Percentiles rank a stretch among this genome's conserved stretches.
Conservation (phyloP, 2,888 invertebrate genomes). For the Eueremaeus valkanovi region DNA sequence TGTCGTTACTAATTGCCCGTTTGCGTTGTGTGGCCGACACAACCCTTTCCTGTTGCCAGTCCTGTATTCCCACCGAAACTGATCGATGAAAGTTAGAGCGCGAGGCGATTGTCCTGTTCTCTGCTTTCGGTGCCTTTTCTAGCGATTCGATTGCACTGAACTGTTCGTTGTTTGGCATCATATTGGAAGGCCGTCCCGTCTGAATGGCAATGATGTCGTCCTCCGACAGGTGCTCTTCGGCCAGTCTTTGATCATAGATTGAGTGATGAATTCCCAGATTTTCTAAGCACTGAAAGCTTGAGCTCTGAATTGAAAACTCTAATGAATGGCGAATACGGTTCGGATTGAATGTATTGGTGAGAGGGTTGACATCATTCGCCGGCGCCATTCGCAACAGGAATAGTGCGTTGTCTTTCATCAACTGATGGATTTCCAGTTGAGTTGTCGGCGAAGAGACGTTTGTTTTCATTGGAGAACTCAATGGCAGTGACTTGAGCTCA, state of each 20-base stretch:
- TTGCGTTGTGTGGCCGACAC: not conserved
- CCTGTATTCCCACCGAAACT: conserved; percentile 71
- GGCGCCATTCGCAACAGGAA: conserved; percentile 80
- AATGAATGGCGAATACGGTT: conserved; percentile 13
- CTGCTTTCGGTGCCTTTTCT: conserved; percentile 38
- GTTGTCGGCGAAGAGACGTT: conserved; percentile 51
- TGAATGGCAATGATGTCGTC: conserved; percentile 47
- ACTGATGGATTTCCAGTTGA: conserved; percentile 60
- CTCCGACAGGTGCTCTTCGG: conserved; percentile 47
- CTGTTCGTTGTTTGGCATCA: conserved; percentile 23
- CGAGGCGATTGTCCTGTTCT: conserved; percentile 49
- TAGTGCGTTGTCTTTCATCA: conserved; percentile 88
- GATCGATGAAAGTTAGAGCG: conserved; percentile 70
- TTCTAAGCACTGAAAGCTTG: conserved; percentile 60
- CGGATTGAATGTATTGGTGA: conserved; percentile 52
- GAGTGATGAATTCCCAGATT: conserved; percentile 55
- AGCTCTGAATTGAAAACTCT: conserved; percentile 43
- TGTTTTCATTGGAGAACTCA: conserved; percentile 44
- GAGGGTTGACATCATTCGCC: conserved; percentile 58
- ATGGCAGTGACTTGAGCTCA: conserved; percentile 25
- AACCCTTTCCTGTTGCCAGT: conserved; percentile 22
- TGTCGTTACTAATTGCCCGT: conserved; percentile 32
- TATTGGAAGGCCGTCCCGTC: conserved; percentile 37
- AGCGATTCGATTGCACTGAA: conserved; percentile 42
- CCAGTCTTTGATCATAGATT: conserved; percentile 46